These are phyloP conservation scores for Myotis brandtii DNA, from an alignment of 2,113 vertebrate species.

Conservation along the genomic window DNA sequence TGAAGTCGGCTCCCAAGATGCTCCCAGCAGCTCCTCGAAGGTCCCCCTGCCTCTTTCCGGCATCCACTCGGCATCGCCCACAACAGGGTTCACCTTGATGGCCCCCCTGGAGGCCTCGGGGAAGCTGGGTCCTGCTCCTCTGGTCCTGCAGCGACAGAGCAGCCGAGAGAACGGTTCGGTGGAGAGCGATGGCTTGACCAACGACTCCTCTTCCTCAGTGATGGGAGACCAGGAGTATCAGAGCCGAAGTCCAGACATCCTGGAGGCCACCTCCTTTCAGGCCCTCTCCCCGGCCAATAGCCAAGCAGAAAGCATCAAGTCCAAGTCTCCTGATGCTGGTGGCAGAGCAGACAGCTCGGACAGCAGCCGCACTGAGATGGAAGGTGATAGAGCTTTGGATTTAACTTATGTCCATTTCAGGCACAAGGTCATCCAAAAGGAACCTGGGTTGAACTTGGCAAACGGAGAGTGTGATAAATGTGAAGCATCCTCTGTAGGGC, in stretches of 20 bases:
- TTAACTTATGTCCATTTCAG: constrained; percentile 91
- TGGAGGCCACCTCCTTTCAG: constrained; percentile 88
- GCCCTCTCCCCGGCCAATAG: constrained; percentile 91
- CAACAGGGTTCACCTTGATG: constrained; percentile 85
- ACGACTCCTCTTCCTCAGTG: constrained; percentile 87
- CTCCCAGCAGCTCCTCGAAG: constrained; percentile 78
- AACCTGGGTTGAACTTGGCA: constrained; percentile 88
- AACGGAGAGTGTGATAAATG: constrained; percentile 91
- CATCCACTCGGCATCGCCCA: constrained; percentile 81
- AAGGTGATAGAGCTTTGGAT: constrained; percentile 93
- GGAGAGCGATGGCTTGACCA: constrained; percentile 91
- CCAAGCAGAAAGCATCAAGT: constrained; percentile 86
- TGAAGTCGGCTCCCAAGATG: constrained; percentile 86
- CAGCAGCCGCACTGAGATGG: constrained; percentile 81
- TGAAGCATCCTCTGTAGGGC: constrained; percentile 63
- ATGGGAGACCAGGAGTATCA: constrained; percentile 90
- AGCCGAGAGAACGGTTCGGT: constrained; percentile 90
- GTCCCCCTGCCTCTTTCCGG: constrained; percentile 73
- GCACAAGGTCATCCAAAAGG: constrained; percentile 90
- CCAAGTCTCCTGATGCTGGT: constrained; percentile 88
- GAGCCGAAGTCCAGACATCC: constrained; percentile 90
- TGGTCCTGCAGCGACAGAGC: constrained; percentile 91
- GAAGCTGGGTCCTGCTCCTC: constrained; percentile 87
- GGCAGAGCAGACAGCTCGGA: constrained; percentile 86
- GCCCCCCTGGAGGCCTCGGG: constrained; percentile 87